These are phyloP conservation scores for Nyctereutes procyonoides DNA, from an alignment of 2,113 vertebrate species.

Conservation along the genomic window DNA sequence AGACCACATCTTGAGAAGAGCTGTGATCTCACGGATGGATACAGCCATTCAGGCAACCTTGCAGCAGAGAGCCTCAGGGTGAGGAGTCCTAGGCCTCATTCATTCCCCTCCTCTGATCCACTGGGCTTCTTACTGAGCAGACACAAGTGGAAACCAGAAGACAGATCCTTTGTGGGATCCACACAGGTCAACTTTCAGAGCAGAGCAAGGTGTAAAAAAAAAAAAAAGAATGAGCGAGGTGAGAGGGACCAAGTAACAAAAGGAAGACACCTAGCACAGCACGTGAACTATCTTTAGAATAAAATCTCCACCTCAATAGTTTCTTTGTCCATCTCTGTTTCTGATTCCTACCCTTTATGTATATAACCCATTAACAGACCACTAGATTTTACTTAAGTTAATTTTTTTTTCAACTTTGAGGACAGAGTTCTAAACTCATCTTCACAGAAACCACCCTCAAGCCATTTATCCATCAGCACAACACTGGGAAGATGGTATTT, in stretches of 20 bases:
- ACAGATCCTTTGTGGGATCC: not conserved
- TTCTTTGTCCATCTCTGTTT: not conserved
- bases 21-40: not conserved
- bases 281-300: not conserved
- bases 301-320: not conserved
- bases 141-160: slow-evolving; percentile 51
- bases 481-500: not conserved
- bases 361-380: not conserved
- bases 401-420: not conserved
- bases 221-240: not conserved
- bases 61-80: not conserved
- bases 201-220: not conserved
- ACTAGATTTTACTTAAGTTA: not conserved
- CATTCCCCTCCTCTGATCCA: not conserved
- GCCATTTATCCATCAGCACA: not conserved
- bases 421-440: not conserved
- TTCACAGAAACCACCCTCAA: not conserved
- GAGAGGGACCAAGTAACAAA: not conserved
- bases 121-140: not conserved
- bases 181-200: not conserved
- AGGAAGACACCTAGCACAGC: not conserved
- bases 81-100: not conserved
- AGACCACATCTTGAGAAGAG: not conserved
- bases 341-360: not conserved
- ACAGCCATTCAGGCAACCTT: not conserved